Conservation (phyloP, 2,888 invertebrate species). For the Eristalis tenax region DNA sequence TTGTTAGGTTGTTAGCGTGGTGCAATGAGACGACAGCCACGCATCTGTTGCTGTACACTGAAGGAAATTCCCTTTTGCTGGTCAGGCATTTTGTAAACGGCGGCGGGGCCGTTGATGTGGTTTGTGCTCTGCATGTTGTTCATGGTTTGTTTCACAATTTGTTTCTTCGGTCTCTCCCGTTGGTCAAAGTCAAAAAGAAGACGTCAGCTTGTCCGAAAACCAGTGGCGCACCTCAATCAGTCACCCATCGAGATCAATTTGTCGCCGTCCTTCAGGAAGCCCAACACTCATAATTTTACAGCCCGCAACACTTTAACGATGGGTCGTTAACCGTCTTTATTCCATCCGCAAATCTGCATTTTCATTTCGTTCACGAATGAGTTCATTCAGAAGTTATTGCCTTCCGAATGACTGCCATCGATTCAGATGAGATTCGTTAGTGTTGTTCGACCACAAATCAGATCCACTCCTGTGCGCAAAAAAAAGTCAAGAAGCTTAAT, state of each 20-base stretch:
- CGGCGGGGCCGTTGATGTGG: no score
- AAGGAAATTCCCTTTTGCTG: constrained; percentile 15
- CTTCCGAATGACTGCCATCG: constrained; percentile 40
- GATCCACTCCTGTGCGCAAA: constrained; percentile 10
- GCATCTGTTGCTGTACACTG: constrained; percentile 34
- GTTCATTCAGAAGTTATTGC: constrained; percentile 45
- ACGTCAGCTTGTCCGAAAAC: no score
- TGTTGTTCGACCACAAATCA: constrained; percentile 28
- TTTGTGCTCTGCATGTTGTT: no score
- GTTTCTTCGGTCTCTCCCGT: no score
- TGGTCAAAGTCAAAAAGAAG: no score
- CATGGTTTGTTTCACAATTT: no score
- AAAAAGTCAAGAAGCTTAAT: not conserved
- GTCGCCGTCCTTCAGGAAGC: not conserved
- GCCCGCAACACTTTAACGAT: not conserved
- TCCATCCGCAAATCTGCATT: constrained; percentile 35
- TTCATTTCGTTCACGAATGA: constrained; percentile 31
- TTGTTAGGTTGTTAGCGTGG: constrained; percentile 39
- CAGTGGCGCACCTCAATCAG: not conserved
- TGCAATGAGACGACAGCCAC: not conserved
- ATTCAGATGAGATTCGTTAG: constrained; percentile 56
- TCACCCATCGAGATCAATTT: not conserved
- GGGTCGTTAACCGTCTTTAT: not conserved
- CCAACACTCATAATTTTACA: not conserved
- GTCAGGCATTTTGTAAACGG: no score